Evolutionary conservation across 2,888 invertebrate genomes (phyloP).

Genomic region (Schizotus pectinicornis): DNA sequence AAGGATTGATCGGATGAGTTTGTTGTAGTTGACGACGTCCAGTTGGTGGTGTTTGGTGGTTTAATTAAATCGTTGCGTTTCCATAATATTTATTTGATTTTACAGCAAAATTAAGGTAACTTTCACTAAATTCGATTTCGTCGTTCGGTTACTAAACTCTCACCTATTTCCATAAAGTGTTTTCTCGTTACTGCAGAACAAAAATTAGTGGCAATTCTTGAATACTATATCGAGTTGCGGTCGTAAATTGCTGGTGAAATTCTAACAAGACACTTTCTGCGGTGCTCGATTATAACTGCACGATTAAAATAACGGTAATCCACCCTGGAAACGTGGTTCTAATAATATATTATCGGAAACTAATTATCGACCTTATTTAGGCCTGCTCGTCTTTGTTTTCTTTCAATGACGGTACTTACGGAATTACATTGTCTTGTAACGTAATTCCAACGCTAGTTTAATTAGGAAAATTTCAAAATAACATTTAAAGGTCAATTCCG

Average conservation of each 20-base stretch:
- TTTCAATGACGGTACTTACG: neutral
- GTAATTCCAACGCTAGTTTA: no score
- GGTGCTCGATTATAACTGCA: neutral
- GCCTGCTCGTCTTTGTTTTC: neutral
- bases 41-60: constrained; percentile 15
- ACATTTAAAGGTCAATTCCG: no score
- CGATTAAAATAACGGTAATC: constrained; percentile 7
- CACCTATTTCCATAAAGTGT: no score
- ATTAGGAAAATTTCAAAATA: no score
- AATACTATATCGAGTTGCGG: no score
- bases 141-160: neutral
- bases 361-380: constrained; percentile 6
- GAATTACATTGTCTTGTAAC: neutral
- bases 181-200: no score
- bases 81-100: constrained; percentile 27
- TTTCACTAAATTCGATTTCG: neutral
- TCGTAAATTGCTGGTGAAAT: no score
- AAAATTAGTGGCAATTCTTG: no score
- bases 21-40: constrained; percentile 27
- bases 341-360: constrained; percentile 24
- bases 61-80: constrained; percentile 7
- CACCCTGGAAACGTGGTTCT: neutral
- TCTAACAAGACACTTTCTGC: no score
- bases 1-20: constrained; percentile 39
- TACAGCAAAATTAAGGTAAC: constrained; percentile 22